A percentile compares a stretch with the other conserved stretches of the same genome.
These are phyloP conservation scores for Podabrus alpinus DNA, from an alignment of 2,888 invertebrate genomes.

Conservation along the genomic window DNA sequence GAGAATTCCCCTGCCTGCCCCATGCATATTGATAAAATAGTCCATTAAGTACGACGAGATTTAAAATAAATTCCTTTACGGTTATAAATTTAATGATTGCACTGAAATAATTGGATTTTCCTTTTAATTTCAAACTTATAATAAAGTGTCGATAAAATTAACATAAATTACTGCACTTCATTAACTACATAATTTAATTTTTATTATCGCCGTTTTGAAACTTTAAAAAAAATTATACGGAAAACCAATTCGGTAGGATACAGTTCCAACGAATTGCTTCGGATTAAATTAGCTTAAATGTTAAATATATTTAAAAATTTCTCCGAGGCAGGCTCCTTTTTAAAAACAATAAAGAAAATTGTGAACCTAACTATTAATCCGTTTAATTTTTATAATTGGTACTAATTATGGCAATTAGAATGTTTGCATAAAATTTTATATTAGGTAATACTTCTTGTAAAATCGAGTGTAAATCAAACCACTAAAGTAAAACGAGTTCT, in stretches of 20 bases:
- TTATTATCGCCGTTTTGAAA: no score
- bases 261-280: no score
- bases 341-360: background rate
- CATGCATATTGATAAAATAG: background rate
- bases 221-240: background rate
- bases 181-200: background rate
- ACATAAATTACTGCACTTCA: background rate
- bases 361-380: background rate
- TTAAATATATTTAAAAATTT: background rate
- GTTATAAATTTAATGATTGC: background rate
- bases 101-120: background rate
- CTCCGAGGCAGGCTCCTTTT: background rate
- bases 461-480: background rate
- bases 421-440: background rate
- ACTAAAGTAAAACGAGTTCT: background rate
- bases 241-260: background rate
- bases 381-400: background rate
- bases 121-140: background rate
- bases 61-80: background rate
- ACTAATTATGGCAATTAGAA: background rate
- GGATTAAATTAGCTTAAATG: no score
- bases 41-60: background rate
- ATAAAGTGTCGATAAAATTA: background rate
- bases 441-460: background rate
- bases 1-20: background rate